Conservation (phyloP, 2,113 vertebrate genomes). For the Hippocampus zosterae region DNA sequence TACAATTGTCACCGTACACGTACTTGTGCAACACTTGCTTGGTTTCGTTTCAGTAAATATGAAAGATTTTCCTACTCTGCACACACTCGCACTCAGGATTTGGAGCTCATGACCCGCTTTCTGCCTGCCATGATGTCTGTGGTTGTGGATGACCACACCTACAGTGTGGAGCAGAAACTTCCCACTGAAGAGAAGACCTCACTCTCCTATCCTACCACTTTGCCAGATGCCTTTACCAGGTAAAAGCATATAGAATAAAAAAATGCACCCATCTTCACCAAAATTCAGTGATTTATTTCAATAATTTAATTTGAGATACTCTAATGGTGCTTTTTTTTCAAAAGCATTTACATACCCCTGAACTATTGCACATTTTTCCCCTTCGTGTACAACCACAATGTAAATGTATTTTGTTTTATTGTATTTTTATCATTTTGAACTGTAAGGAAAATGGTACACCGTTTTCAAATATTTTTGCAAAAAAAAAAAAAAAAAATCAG, state of each 20-base stretch:
- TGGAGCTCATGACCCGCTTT: slow-evolving; percentile 89
- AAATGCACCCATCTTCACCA: background rate
- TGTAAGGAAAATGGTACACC: no score
- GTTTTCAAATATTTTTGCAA: no score
- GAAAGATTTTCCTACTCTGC: background rate
- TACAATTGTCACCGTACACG: background rate
- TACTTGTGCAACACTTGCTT: background rate
- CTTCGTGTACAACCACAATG: no score
- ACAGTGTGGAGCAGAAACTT: slow-evolving; percentile 90
- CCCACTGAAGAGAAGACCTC: slow-evolving; percentile 85
- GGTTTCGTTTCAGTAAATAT: background rate
- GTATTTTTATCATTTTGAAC: no score
- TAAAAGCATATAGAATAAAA: slow-evolving; percentile 13
- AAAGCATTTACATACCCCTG: background rate
- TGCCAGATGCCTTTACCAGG: slow-evolving; percentile 88
- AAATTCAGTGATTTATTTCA: background rate
- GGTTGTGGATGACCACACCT: slow-evolving; percentile 91
- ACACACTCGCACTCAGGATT: slow-evolving; percentile 70
- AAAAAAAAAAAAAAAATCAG: no score
- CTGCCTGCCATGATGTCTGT: slow-evolving; percentile 93
- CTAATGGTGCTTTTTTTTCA: background rate
- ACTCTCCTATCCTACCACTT: slow-evolving; percentile 75
- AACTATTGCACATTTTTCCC: no score
- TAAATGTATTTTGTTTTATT: no score
- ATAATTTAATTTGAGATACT: background rate